A percentile compares a stretch with the other conserved stretches of the same genome.
phyloP scores from a whole-genome alignment of 2,113 vertebrate genomes.

The Cyphomyrus discorhynchus region DNA sequence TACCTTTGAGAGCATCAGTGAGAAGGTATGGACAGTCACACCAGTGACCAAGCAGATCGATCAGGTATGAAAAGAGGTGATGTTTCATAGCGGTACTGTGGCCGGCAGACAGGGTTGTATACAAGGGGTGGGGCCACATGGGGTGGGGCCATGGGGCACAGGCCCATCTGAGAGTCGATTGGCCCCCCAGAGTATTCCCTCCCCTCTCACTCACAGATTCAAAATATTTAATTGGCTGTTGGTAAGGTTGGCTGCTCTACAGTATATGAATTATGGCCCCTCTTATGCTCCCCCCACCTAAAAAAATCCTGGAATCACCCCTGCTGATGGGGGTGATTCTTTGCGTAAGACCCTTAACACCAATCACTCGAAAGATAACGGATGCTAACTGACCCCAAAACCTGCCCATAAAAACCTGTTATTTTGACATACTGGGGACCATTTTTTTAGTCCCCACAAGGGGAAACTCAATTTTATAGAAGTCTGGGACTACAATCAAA shows the following conservation, averaged over 20 bases:
- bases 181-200: neutral
- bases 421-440: neutral
- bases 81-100: neutral
- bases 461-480: neutral
- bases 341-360: neutral
- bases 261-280: neutral
- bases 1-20: slow-evolving; percentile 54
- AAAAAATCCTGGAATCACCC: neutral
- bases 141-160: neutral
- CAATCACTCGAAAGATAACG: neutral
- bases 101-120: neutral
- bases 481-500: too few relatives aligned
- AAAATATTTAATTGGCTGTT: neutral
- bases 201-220: too few relatives aligned
- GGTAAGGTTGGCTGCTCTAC: neutral
- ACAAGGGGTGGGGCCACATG: neutral
- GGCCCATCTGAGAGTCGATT: neutral
- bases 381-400: neutral
- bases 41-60: neutral
- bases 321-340: neutral
- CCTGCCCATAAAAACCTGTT: neutral
- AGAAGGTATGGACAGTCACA: neutral
- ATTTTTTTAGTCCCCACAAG: neutral
- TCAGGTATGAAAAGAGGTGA: neutral
- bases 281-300: neutral